Base-by-base conservation (phyloP, 2,113 vertebrate species). In the Trogon melanurus region DNA sequence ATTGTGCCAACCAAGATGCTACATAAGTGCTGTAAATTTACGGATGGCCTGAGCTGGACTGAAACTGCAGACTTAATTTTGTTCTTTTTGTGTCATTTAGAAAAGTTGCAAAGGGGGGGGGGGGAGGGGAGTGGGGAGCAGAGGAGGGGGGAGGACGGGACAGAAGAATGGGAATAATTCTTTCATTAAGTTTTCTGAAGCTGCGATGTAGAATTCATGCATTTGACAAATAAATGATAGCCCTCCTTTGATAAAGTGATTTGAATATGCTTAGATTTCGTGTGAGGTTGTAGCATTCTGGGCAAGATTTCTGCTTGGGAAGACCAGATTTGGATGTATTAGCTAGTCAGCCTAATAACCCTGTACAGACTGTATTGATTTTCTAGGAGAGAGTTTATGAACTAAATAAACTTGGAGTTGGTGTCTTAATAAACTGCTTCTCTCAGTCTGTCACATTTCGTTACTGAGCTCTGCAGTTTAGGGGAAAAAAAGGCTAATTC, bases 381-480 rank as follows among this genome's bases (percentile, higher is more conserved):
- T 98, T 98, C 97, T 96, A 98, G 98, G 98, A 98, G 97, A 97
- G 98, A 98, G 98, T 98, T 98, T 98, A 98, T 98, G 98, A 98
- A 98, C 98, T 98, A 98, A 98, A 98, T 98, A 98, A 98, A 98
- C 98, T 98, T 98, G 97, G 98, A 98, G 98, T 98, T 98, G 98
- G 98, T 98, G 98, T 98, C 98, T 98, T 98, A 98, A 98, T 98
- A 98, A 98, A 98, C 98, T 98, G 98, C 98, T 98, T 98, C 98
- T 98, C 95, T 98, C 97, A 96, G 97, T 98, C 98, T 98, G 98
- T 98, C 98, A 98, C 98, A 98, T 98, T 98, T 98, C 97, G 98
- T 98, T 98, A 98, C 92, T 96, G 98, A 97, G 97, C 97, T 97
- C 96, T 96, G 96, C 97, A 97, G 98, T 98, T 98, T 98, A 98